phyloP scores from a whole-genome alignment of 2,888 invertebrate genomes.

The Amiota minor region DNA sequence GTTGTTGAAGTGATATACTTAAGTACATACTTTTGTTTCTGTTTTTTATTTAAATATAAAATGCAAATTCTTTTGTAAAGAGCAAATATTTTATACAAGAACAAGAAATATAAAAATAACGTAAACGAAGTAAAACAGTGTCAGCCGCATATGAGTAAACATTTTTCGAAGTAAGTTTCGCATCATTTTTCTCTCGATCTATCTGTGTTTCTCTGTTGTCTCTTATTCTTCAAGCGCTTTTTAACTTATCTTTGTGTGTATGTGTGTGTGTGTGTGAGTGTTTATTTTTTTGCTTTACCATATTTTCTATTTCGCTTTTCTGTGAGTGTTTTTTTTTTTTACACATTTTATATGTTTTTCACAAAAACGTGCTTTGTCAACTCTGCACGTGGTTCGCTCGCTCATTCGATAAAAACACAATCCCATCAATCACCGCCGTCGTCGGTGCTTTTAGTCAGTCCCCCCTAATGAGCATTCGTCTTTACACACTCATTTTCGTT shows the following conservation, averaged over 20 bases:
- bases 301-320: no score
- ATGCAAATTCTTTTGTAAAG: slow-evolving; percentile 6
- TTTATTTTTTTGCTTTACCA: no score
- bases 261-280: slow-evolving; percentile 10
- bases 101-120: no score
- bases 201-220: not conserved
- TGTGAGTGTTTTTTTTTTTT: no score
- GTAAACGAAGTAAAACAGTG: not conserved
- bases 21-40: not conserved
- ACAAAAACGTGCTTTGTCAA: slow-evolving; percentile 45
- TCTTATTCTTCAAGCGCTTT: not conserved
- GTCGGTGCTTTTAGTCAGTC: no score
- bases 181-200: not conserved
- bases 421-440: not conserved
- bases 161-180: slow-evolving; percentile 6
- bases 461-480: not conserved
- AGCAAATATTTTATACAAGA: no score
- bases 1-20: not conserved
- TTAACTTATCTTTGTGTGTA: slow-evolving; percentile 7
- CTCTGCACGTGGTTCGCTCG: slow-evolving; percentile 54
- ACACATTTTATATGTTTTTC: slow-evolving; percentile 1
- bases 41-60: slow-evolving; percentile 25
- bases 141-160: slow-evolving; percentile 10
- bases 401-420: slow-evolving; percentile 46
- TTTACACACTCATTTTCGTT: not conserved